A percentile compares a stretch with the other conserved stretches of the same genome.
Evolutionary conservation across 2,888 invertebrate genomes (phyloP).

Genomic region (Tachina lurida): DNA sequence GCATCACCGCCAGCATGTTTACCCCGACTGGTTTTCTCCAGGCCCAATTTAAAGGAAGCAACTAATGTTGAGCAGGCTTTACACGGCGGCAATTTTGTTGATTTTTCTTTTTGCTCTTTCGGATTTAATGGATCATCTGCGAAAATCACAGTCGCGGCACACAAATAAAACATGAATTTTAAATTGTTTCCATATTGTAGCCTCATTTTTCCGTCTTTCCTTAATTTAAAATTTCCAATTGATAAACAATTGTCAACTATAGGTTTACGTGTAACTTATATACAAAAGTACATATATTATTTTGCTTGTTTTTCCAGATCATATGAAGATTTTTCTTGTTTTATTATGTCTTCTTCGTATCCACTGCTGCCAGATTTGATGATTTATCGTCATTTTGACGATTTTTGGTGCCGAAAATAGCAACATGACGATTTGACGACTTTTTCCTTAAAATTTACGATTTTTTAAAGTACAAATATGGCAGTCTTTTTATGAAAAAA

Average conservation of each 20-base stretch:
- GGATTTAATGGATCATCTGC: conserved; percentile 71
- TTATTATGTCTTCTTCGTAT: background rate
- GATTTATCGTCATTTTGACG: too few species aligned
- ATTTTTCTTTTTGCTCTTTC: conserved; percentile 77
- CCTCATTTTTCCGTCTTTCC: conserved; percentile 19
- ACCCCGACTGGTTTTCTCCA: conserved; percentile 85
- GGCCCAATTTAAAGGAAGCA: conserved; percentile 87
- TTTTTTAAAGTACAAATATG: too few species aligned
- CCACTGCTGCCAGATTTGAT: too few species aligned
- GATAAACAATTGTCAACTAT: conserved; percentile 34
- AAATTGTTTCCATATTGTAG: background rate
- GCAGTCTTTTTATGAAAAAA: too few species aligned
- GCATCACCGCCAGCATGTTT: conserved; percentile 97
- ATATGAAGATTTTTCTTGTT: conserved; percentile 24
- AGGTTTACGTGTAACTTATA: conserved; percentile 67
- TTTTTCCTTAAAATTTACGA: too few species aligned
- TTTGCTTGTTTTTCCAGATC: conserved; percentile 52
- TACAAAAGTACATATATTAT: too few species aligned
- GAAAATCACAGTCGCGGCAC: conserved; percentile 1
- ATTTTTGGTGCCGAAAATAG: too few species aligned
- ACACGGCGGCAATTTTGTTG: conserved; percentile 88
- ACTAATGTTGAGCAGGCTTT: conserved; percentile 89
- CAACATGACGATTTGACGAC: too few species aligned
- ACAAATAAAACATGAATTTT: conserved; percentile 18
- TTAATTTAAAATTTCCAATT: conserved; percentile 43